Conservation (phyloP, 2,797 vertebrate species). For the Macrochelys suwanniensis region DNA sequence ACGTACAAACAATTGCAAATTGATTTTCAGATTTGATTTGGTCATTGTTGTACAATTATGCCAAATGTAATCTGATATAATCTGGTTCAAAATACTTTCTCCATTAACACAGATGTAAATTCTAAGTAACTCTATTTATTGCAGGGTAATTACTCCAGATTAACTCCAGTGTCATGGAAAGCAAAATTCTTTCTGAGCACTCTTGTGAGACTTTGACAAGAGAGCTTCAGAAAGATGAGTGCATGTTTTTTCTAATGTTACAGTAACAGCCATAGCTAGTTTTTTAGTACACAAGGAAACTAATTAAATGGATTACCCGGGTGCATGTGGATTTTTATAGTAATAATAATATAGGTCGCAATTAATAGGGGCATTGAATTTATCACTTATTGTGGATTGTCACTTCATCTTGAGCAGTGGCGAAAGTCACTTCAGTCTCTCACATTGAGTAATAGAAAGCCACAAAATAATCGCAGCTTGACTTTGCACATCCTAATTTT, state of each 20-base stretch:
- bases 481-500: slow-evolving; percentile 70
- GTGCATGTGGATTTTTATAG: not conserved
- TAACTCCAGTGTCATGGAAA: not conserved
- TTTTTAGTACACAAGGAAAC: not conserved
- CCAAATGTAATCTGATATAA: slow-evolving; percentile 12
- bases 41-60: not conserved
- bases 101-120: not conserved
- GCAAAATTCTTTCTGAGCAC: not conserved
- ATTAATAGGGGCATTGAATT: not conserved
- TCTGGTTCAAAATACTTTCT: not conserved
- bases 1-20: not conserved
- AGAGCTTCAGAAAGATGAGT: not conserved
- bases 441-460: not conserved
- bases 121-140: slow-evolving; percentile 13
- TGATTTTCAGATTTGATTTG: not conserved
- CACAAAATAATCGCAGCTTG: slow-evolving; percentile 61
- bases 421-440: slow-evolving; percentile 5
- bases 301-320: not conserved
- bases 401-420: not conserved
- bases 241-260: not conserved
- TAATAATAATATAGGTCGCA: not conserved
- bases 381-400: not conserved
- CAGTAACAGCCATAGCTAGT: not conserved
- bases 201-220: not conserved
- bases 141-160: not conserved